Conservation (phyloP, 2,888 invertebrate genomes). For the Altica lythri region DNA sequence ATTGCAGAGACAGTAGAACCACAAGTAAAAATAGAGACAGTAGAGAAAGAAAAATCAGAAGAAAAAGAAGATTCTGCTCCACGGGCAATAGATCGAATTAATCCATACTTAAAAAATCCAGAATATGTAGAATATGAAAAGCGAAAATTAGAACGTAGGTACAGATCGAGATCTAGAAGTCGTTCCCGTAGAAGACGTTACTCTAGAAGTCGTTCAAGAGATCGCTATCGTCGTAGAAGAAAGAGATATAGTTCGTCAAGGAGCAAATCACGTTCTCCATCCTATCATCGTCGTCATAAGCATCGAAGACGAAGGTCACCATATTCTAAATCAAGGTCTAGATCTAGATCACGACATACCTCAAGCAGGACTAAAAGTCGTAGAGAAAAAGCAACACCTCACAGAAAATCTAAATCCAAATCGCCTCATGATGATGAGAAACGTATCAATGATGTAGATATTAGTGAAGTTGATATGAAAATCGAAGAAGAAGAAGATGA, state of each 20-base stretch:
- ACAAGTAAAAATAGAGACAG: neutral
- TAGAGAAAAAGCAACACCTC: too few relatives aligned
- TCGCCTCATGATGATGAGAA: conserved; percentile 23
- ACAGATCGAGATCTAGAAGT: conserved; percentile 30
- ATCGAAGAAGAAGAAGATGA: conserved; percentile 46
- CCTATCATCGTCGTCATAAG: conserved; percentile 28
- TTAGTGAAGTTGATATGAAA: conserved; percentile 41
- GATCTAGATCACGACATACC: conserved; percentile 34
- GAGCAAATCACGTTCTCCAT: conserved; percentile 33
- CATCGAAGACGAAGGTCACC: conserved; percentile 25
- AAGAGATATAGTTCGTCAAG: conserved; percentile 36
- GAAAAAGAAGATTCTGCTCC: conserved; percentile 9
- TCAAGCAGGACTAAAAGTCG: conserved; percentile 14
- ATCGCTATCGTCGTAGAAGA: conserved; percentile 40
- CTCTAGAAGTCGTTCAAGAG: conserved; percentile 36
- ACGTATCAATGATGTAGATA: conserved; percentile 31
- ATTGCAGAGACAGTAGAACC: conserved; percentile 18
- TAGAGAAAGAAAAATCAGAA: conserved; percentile 3
- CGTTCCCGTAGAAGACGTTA: conserved; percentile 40
- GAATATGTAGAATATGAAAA: conserved; percentile 48
- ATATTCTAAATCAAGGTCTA: conserved; percentile 39
- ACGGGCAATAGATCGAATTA: conserved; percentile 46
- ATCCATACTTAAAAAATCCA: conserved; percentile 51
- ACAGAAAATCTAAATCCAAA: neutral
- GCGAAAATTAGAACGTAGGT: conserved; percentile 31